Evolutionary conservation across 1,140 invertebrate genomes (phyloP), one percentile per base, ranked within the genome.

Genomic region (Ylistrum balloti): DNA sequence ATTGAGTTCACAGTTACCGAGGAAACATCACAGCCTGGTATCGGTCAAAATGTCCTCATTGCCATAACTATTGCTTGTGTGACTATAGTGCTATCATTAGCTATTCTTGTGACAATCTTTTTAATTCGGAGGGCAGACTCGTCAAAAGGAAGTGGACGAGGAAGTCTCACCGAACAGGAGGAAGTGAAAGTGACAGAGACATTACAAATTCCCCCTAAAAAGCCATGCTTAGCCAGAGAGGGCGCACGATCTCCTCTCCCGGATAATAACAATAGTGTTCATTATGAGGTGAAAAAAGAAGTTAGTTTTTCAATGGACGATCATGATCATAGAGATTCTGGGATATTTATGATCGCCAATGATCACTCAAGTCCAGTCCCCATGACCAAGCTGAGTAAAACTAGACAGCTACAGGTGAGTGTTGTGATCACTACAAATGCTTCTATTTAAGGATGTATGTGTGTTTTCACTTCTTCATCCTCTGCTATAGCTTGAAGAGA

Each of bases 301-400:
- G 91, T 92, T 38, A 92, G 91, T 89, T 92, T 92, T 88, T 92
- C 91, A 33, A 89, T 90, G 85, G 91, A 92, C 33, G 89, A 92
- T 89, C 87, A 86, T 11, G 56, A 74, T 38, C 91, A 90, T 45
- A 90, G 90, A 35, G 91, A 92, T 88, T 92, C 91, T 41, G 91
- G 91, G 38, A 90, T 92, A 86, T 92, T 92, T 90, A 92, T 92
- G 91, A 90, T 92, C 33, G 89, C 88, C 13, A 88, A 88, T 28
- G 89, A 90, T 33, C 85, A 74, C 34, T 88, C 89, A 15, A 87
- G 33, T 35, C 41, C 89, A 35, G 56, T 86, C 38, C 85, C 85
- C 86, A 88, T 88, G 38, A 87, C 89, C 85, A 88, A 45, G 41
- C 86, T 33, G 88, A 74, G 56, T 74, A 74, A 74, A 74, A 74